Base-by-base conservation (phyloP, 2,113 vertebrate species). In the Rhabdornis inornatus region DNA sequence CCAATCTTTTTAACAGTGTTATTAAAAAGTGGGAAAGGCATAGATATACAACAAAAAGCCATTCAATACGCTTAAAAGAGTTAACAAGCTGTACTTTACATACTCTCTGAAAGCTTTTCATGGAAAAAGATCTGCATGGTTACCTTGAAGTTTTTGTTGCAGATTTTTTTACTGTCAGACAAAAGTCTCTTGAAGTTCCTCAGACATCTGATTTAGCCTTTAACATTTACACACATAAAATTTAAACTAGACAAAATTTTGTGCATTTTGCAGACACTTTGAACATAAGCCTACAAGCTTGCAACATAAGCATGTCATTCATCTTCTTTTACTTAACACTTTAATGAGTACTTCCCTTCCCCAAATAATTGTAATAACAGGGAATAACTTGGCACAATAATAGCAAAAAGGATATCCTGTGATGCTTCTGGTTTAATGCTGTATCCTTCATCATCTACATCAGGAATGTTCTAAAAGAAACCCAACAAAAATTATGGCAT, bases 371-470 rank as follows among this genome's bases (percentile, higher is more conserved):
- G 44, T 35, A 65, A 78, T 49, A 66, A 60, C n/a, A 92, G 64
- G 42, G 89, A 53, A 83, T 42, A 86, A 70, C 37, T 74, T 33
- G 78, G 37, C 31, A 94, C 65, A 77, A 15, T 57, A 79, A 89
- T 69, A n/a, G 85, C 84, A 59, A 49, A 96, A 98, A 99, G 98
- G 99, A 99, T 99, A 94, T 98, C 99, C 96, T 99, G 99, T 95
- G 98, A 98, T 83, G 87, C 95, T 98, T 99, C 98, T 76, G 99
- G 99, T 93, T 98, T 98, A 98, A 99, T 99, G 90, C 98, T 99
- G 97, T 98, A 99, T 21, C 99, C 99, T 95, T 99, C 99, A 55
- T 98, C 98, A 94, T 99, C 99, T n/a, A 99, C 98, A 95, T 98
- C 98, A 87, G 99, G 99, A 95, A 98, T 98, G 84, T 99, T 99